phyloP scores from a whole-genome alignment of 1,140 invertebrate genomes.

The Hyphantria cunea region DNA sequence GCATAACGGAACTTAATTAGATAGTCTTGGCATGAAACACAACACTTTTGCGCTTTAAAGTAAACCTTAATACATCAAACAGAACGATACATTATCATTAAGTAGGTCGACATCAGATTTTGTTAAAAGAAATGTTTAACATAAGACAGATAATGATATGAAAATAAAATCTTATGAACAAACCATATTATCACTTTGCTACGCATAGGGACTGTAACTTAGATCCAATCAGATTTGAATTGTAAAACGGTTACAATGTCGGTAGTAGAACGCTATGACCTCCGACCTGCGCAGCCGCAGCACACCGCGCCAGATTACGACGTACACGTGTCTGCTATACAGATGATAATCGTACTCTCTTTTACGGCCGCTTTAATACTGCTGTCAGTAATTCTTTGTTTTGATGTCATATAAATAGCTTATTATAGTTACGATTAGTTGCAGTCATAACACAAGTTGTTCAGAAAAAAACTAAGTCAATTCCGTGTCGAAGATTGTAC shows the following conservation, averaged over 20 bases:
- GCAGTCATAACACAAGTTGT: slow-evolving; percentile 36
- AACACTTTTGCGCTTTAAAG: too few relatives aligned
- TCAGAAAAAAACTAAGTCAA: slow-evolving; percentile 48
- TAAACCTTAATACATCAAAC: too few relatives aligned
- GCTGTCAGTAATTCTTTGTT: slow-evolving; percentile 51
- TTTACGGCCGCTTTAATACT: slow-evolving; percentile 55
- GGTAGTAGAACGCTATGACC: slow-evolving; percentile 32
- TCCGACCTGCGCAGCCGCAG: slow-evolving; percentile 33
- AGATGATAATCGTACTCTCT: slow-evolving; percentile 61
- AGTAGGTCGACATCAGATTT: not conserved
- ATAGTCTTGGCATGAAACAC: too few relatives aligned
- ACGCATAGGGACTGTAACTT: too few relatives aligned
- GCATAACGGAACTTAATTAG: too few relatives aligned
- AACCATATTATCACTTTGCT: slow-evolving; percentile 6
- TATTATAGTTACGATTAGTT: slow-evolving; percentile 45
- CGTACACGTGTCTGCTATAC: slow-evolving; percentile 48
- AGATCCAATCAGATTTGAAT: slow-evolving; percentile 39
- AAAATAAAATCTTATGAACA: slow-evolving; percentile 26
- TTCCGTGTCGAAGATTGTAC: slow-evolving; percentile 47
- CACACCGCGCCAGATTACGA: slow-evolving; percentile 35
- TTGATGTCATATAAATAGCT: slow-evolving; percentile 65
- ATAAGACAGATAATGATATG: slow-evolving; percentile 13
- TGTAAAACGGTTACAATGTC: slow-evolving; percentile 37
- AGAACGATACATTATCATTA: not conserved
- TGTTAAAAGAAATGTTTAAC: too few relatives aligned